Evolutionary conservation across 2,113 vertebrate species (phyloP), one percentile per base, ranked within the genome.

Genomic region (Camarhynchus parvulus): DNA sequence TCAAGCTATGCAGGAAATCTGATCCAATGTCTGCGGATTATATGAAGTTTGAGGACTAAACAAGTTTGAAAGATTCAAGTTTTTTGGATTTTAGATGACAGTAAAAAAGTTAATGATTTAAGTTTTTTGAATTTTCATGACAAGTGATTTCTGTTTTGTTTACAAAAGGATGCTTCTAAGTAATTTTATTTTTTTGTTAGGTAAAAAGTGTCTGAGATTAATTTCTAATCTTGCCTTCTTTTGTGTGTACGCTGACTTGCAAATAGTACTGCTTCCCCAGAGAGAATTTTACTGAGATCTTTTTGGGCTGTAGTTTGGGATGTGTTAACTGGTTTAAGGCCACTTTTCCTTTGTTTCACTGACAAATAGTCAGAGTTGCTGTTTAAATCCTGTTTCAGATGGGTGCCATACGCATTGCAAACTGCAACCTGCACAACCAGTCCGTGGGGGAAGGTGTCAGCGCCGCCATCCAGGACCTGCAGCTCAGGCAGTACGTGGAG

Each of bases 351-450:
- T 66, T 39, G 15, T 41, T 90, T 69, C 21, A 4, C 23, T 55
- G 52, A 0, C 15, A 31, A 33, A 6, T 27, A 35, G 63, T 47
- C 20, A 16, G 49, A 46, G 14, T 31, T 85, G 0, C 42, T 83
- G 59, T 87, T 25, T 13, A 23, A 68, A 83, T 77, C 10, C 4
- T 8, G 0, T 59, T 96, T 92, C 95, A 99, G 99, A 99, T 99
- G 87, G 98, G 98, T 9, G 96, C 98, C 21, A 56, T 99, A 35
- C 98, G 99, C 14, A 90, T 99, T 91, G 99, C 99, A 37, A 99
- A 99, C 97, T 99, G 99, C 96, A 99, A 99, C 97, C 98, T 99
- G 70, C 99, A 99, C 96, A 99, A 99, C 96, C 99, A 99, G 93
- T 98, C 99, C 2, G 99, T 99, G 19, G 99, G 99, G 15, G 99